Evolutionary conservation across 1,140 invertebrate species (phyloP).

Genomic region (Drosophila mayri): DNA sequence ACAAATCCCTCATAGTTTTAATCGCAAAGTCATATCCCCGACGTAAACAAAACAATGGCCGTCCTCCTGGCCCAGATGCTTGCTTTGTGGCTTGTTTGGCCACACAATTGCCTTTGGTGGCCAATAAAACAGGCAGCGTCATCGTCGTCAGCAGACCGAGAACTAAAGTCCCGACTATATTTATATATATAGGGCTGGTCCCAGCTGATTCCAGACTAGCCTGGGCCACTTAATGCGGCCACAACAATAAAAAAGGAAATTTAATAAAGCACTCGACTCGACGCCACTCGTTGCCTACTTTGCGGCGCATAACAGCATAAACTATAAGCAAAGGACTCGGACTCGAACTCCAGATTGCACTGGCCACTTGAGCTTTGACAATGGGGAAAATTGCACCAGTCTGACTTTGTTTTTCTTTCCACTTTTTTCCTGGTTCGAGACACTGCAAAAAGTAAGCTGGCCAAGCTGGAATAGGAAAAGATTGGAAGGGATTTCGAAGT

Average conservation of each 20-base stretch:
- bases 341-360: constrained; percentile 36
- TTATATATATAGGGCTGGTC: constrained; percentile 15
- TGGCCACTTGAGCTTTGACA: constrained; percentile 77
- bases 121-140: constrained; percentile 66
- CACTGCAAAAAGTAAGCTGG: constrained; percentile 12
- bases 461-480: not conserved
- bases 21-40: constrained; percentile 63
- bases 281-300: constrained; percentile 71
- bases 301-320: constrained; percentile 75
- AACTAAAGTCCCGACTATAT: constrained; percentile 14
- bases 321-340: constrained; percentile 53
- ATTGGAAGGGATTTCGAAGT: not conserved
- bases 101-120: constrained; percentile 75
- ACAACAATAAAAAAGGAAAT: constrained; percentile 80
- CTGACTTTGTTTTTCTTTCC: constrained; percentile 47
- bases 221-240: constrained; percentile 77
- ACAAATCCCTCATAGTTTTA: constrained; percentile 45
- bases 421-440: constrained; percentile 16
- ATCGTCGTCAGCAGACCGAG: constrained; percentile 50
- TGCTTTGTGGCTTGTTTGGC: constrained; percentile 60
- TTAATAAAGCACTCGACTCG: constrained; percentile 79
- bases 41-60: constrained; percentile 54
- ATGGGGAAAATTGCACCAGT: constrained; percentile 62
- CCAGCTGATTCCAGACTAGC: constrained; percentile 58
- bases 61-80: constrained; percentile 48